phyloP scores from a whole-genome alignment of 2,113 vertebrate species.

The Esox niger region DNA sequence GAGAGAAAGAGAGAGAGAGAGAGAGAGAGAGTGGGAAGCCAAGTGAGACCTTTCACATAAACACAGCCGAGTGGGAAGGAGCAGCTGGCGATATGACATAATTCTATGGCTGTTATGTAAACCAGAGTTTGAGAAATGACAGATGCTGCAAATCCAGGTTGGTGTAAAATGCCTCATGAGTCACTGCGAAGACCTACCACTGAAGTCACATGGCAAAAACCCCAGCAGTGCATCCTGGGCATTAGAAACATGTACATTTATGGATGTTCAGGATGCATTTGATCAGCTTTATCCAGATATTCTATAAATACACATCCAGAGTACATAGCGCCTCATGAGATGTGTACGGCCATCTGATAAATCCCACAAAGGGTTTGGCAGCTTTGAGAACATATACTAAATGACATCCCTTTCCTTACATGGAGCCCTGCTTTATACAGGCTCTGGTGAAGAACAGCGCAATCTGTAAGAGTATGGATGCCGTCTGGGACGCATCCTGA shows the following conservation, averaged over 20 bases:
- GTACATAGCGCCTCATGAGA: neutral
- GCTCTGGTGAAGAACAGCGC: no score
- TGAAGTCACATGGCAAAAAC: neutral
- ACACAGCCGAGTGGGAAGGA: conserved; percentile 44
- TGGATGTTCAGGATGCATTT: neutral
- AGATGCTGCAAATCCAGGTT: neutral
- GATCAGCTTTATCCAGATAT: neutral
- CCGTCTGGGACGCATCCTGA: no score
- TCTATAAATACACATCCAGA: conserved; percentile 2
- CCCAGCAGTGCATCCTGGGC: neutral
- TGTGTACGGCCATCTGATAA: neutral
- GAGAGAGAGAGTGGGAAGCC: conserved; percentile 38
- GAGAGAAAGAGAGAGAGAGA: conserved; percentile 11
- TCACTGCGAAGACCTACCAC: neutral
- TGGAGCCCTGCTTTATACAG: no score
- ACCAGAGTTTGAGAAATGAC: conserved; percentile 16
- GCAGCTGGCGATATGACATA: conserved; percentile 47
- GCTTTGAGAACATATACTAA: neutral
- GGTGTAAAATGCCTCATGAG: neutral
- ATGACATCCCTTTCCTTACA: neutral
- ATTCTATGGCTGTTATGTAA: conserved; percentile 36
- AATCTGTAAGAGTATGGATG: no score
- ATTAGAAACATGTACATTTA: neutral
- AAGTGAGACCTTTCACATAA: conserved; percentile 50
- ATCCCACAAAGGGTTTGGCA: conserved; percentile 8